phyloP scores from a whole-genome alignment of 2,888 invertebrate species.

The Drosophila kanekoi region DNA sequence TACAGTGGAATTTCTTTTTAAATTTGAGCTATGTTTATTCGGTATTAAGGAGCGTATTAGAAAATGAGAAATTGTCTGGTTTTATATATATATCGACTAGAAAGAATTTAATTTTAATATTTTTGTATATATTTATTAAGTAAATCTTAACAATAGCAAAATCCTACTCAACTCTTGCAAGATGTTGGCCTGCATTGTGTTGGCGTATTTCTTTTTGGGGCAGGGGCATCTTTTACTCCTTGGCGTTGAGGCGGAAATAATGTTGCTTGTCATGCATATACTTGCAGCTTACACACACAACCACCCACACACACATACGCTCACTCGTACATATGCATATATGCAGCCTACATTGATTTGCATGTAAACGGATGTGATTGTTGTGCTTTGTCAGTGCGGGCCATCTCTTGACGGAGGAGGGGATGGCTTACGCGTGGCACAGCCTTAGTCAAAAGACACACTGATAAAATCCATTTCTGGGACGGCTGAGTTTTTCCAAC shows the following conservation, averaged over 20 bases:
- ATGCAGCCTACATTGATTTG: slow-evolving; percentile 46
- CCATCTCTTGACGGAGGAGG: not conserved
- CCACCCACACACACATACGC: slow-evolving; percentile 4
- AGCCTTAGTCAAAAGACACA: not conserved
- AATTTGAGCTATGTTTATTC: too few species aligned
- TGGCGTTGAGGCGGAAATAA: slow-evolving; percentile 23
- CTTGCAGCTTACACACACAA: slow-evolving; percentile 16
- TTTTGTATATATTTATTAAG: not conserved
- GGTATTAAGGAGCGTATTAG: too few species aligned
- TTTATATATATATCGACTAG: too few species aligned
- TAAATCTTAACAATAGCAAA: not conserved
- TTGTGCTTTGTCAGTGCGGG: slow-evolving; percentile 30
- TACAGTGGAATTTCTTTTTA: too few species aligned
- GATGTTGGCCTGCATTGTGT: not conserved
- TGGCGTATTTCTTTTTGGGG: not conserved
- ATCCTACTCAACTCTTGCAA: not conserved
- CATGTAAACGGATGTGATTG: slow-evolving; percentile 46
- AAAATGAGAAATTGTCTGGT: too few species aligned
- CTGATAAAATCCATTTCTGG: slow-evolving; percentile 28
- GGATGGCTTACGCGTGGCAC: not conserved
- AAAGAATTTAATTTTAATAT: not conserved
- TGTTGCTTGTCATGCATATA: slow-evolving; percentile 44
- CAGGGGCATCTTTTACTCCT: not conserved
- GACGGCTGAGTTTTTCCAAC: slow-evolving; percentile 3
- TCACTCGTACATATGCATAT: not conserved